Evolutionary conservation across 2,113 vertebrate genomes (phyloP).

Genomic region (Mastomys natalensis): DNA sequence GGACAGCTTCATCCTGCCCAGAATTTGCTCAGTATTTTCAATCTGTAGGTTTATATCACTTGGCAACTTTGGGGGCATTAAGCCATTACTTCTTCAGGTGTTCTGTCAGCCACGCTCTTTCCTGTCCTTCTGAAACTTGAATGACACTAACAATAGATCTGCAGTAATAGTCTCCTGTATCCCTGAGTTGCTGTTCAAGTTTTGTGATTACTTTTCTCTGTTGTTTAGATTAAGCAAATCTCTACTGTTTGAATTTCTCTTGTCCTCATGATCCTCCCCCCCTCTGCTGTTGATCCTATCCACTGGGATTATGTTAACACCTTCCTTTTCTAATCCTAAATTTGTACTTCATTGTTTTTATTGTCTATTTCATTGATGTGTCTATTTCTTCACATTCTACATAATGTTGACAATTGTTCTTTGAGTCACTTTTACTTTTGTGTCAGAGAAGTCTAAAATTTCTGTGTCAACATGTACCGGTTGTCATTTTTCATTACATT

Average conservation of each 20-base stretch:
- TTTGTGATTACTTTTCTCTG: background rate
- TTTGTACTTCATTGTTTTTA: background rate
- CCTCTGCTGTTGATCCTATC: background rate
- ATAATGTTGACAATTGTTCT: slow-evolving; percentile 1
- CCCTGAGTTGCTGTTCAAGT: background rate
- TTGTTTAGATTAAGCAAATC: background rate
- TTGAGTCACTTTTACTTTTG: background rate
- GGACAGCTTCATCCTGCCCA: background rate
- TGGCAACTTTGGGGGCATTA: background rate
- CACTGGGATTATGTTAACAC: background rate
- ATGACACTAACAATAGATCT: background rate
- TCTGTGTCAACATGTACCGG: background rate
- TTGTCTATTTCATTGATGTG: background rate
- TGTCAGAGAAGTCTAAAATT: slow-evolving; percentile 7
- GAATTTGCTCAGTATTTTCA: background rate
- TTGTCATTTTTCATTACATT: slow-evolving; percentile 24
- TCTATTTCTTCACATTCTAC: background rate
- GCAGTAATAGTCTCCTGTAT: background rate
- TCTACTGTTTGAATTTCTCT: background rate
- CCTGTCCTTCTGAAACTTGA: background rate
- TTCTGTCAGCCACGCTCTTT: background rate
- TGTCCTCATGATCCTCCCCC: background rate
- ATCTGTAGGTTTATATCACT: background rate
- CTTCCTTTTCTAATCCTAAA: background rate
- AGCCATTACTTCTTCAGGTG: background rate